A percentile compares a stretch with the other conserved stretches of the same genome.
These are phyloP conservation scores for Ladona fulva DNA, from an alignment of 1,140 invertebrate species.

Conservation along the genomic window DNA sequence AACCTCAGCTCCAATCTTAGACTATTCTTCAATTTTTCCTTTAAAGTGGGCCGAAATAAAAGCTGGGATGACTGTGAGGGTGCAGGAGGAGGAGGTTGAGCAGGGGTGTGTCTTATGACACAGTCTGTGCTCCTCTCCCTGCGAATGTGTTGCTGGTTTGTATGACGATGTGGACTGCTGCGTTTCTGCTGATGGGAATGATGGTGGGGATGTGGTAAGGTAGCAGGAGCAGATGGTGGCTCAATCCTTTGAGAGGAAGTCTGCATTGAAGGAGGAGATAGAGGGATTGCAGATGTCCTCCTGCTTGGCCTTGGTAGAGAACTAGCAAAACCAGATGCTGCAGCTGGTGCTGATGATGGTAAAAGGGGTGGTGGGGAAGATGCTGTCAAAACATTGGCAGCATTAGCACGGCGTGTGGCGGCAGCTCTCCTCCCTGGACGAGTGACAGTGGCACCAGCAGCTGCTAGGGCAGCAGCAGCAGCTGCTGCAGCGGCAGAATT, in stretches of 20 bases:
- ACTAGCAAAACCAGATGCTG: neutral
- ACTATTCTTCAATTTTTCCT: constrained; percentile 31
- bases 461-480: constrained; percentile 35
- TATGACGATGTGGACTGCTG: neutral
- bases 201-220: neutral
- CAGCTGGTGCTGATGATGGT: neutral
- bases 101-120: constrained; percentile 1
- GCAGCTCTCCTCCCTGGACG: constrained; percentile 9
- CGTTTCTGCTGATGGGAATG: constrained; percentile 7
- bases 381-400: neutral
- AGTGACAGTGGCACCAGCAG: constrained; percentile 12
- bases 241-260: too few relatives aligned
- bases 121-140: constrained; percentile 21
- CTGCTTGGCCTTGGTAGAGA: neutral
- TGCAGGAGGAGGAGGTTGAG: constrained; percentile 24
- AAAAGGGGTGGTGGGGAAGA: neutral
- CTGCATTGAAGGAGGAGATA: neutral
- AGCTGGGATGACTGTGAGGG: constrained; percentile 23
- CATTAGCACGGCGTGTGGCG: neutral
- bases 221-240: neutral
- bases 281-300: neutral
- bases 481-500: constrained; percentile 43
- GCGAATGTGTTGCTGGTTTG: constrained; percentile 4
- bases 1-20: constrained; percentile 28
- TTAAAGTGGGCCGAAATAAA: constrained; percentile 27